Conservation (phyloP, 1,140 invertebrate species). For the Maniola jurtina region DNA sequence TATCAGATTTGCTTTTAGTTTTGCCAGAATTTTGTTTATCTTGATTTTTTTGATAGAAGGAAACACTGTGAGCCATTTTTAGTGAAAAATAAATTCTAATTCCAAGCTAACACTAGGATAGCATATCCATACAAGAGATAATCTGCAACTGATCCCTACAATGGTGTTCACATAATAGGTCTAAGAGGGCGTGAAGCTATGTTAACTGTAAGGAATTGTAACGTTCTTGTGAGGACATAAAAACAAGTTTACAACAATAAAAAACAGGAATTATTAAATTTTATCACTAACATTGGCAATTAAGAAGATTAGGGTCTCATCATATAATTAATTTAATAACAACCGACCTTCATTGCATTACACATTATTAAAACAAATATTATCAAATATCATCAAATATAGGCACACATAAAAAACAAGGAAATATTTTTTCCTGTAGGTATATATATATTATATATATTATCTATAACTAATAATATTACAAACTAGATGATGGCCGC, state of each 20-base stretch:
- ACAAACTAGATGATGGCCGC: no score
- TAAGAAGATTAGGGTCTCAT: background rate
- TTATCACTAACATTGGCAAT: background rate
- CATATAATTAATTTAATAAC: background rate
- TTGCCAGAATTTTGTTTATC: background rate
- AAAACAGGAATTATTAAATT: background rate
- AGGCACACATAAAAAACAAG: background rate
- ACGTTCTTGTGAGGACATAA: constrained; percentile 5
- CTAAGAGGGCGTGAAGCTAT: constrained; percentile 10
- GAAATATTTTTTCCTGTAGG: background rate
- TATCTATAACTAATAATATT: no score
- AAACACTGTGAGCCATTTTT: constrained; percentile 3
- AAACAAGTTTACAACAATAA: constrained; percentile 4
- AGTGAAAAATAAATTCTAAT: background rate
- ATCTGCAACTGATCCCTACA: constrained; percentile 4
- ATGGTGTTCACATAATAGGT: background rate
- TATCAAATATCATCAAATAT: background rate
- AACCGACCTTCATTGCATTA: constrained; percentile 6
- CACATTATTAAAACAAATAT: background rate
- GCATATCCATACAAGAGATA: constrained; percentile 7
- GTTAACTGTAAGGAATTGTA: background rate
- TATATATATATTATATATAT: no score
- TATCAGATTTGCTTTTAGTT: no score
- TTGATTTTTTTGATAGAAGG: background rate
- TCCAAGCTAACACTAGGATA: background rate